Evolutionary conservation across 1,140 invertebrate species (phyloP).

Genomic region (Steinernema feltiae): DNA sequence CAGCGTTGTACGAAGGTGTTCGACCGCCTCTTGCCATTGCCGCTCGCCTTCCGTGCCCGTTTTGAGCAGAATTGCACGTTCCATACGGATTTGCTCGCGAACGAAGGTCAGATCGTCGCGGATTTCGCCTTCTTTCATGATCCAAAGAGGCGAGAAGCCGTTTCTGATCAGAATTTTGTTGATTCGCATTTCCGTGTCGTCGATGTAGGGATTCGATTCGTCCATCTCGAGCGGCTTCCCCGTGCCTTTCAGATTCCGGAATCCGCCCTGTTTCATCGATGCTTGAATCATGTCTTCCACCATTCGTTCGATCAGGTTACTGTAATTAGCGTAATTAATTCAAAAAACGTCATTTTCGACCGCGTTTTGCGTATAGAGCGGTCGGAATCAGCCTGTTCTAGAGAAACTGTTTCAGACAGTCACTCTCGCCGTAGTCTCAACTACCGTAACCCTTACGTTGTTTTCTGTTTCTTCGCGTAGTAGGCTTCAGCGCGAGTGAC

Average conservation of each 20-base stretch:
- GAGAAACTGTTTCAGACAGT: too few relatives aligned
- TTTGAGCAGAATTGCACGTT: not conserved
- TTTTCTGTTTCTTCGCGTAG: constrained; percentile 9
- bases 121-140: not conserved
- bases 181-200: constrained; percentile 4
- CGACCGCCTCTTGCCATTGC: not conserved
- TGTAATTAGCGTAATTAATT: not conserved
- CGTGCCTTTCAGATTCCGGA: constrained; percentile 4
- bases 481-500: not conserved
- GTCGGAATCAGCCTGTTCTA: too few relatives aligned
- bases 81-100: not conserved
- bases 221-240: constrained; percentile 3
- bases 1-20: not conserved
- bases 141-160: not conserved
- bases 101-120: not conserved
- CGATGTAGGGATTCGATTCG: constrained; percentile 1
- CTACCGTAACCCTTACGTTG: not conserved
- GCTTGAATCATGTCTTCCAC: constrained; percentile 1
- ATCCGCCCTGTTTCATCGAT: not conserved
- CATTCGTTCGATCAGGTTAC: constrained; percentile 4
- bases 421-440: too few relatives aligned
- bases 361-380: too few relatives aligned
- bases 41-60: not conserved
- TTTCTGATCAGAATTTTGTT: constrained; percentile 4
- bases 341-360: too few relatives aligned